Percentiles rank a stretch among this genome's conserved stretches.
These are phyloP conservation scores for Heliconius sara DNA, from an alignment of 2,888 invertebrate species.

Conservation along the genomic window DNA sequence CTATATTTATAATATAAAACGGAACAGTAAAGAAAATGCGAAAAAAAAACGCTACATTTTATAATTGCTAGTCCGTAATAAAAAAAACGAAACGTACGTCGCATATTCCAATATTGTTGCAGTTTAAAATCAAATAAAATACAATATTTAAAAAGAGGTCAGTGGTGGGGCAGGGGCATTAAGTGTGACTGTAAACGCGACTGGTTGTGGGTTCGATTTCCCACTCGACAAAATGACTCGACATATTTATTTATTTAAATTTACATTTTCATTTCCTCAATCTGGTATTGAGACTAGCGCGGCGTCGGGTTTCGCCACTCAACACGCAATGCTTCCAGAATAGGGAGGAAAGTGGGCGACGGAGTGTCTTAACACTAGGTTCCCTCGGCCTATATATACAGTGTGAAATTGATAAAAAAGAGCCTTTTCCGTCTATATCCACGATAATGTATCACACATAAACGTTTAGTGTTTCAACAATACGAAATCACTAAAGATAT, in stretches of 20 bases:
- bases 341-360: not conserved
- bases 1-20: not conserved
- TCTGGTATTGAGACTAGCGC: no score
- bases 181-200: no score
- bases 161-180: no score
- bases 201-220: no score
- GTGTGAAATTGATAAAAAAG: not conserved
- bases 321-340: not conserved
- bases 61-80: not conserved
- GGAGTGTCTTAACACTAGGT: not conserved
- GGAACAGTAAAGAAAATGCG: not conserved
- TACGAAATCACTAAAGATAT: slow-evolving; percentile 25
- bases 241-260: no score
- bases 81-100: not conserved
- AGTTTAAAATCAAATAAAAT: not conserved
- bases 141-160: not conserved
- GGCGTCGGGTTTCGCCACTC: not conserved
- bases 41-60: not conserved
- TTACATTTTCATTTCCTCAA: no score
- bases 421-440: slow-evolving; percentile 10
- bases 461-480: slow-evolving; percentile 28
- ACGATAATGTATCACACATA: slow-evolving; percentile 32
- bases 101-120: slow-evolving; percentile 19
- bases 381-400: not conserved
- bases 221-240: no score